phyloP scores from a whole-genome alignment of 2,797 vertebrate species.

The Harpagifer antarcticus region DNA sequence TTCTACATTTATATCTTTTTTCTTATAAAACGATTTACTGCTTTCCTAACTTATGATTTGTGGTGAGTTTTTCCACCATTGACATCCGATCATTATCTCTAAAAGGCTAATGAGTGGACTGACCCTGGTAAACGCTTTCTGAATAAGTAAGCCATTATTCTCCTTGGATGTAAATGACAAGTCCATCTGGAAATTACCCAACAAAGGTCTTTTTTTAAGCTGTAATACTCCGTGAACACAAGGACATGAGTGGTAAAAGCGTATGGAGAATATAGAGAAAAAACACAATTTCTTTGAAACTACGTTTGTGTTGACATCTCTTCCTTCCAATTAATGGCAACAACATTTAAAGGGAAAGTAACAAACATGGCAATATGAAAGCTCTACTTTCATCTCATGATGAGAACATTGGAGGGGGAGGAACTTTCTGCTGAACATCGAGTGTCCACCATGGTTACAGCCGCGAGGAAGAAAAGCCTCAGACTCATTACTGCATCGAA shows the following conservation, averaged over 20 bases:
- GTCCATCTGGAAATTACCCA: background rate
- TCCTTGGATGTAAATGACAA: constrained; percentile 20
- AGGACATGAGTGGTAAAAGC: constrained; percentile 16
- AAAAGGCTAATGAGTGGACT: constrained; percentile 4
- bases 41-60: constrained; percentile 3
- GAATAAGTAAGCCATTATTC: constrained; percentile 23
- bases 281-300: background rate
- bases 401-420: constrained; percentile 18
- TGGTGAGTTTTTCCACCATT: background rate
- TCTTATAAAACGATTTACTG: background rate
- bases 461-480: constrained; percentile 22
- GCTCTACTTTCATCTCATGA: constrained; percentile 22
- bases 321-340: background rate
- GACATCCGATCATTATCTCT: background rate
- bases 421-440: constrained; percentile 2
- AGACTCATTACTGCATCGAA: constrained; percentile 47
- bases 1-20: background rate
- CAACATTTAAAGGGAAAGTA: constrained; percentile 8
- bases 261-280: background rate
- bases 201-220: background rate
- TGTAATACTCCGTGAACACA: background rate
- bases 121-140: constrained; percentile 13
- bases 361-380: constrained; percentile 26
- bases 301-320: background rate
- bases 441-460: constrained; percentile 19